Conservation (phyloP, 1,140 invertebrate species). For the Watersipora subatra region DNA sequence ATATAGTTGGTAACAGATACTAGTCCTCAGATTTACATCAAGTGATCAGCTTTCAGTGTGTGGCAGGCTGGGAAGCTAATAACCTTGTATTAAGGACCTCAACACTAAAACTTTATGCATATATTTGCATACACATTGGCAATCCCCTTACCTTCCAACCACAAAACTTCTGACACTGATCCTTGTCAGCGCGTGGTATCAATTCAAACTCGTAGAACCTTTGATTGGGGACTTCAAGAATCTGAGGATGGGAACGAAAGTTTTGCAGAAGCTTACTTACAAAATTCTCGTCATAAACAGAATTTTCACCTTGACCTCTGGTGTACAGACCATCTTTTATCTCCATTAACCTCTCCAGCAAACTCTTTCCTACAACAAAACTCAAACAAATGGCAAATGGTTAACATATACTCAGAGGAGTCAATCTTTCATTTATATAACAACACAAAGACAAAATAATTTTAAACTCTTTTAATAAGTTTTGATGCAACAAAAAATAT, state of each 20-base stretch:
- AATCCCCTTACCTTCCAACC: slow-evolving; percentile 13
- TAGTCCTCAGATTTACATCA: background rate
- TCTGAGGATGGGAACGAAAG: slow-evolving; percentile 13
- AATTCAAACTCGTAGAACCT: slow-evolving; percentile 16
- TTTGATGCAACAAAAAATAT: background rate
- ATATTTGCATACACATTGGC: background rate
- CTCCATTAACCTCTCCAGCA: background rate
- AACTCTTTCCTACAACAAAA: background rate
- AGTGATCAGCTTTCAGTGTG: background rate
- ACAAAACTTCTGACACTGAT: slow-evolving; percentile 18
- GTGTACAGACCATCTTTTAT: slow-evolving; percentile 3
- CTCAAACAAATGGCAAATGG: background rate
- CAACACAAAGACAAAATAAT: background rate
- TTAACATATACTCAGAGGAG: background rate
- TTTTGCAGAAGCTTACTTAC: slow-evolving; percentile 14
- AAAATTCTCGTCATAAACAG: slow-evolving; percentile 10
- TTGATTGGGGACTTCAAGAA: slow-evolving; percentile 14
- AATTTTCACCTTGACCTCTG: background rate
- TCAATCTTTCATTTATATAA: background rate
- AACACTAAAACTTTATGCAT: background rate
- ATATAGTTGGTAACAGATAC: background rate
- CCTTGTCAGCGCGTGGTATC: slow-evolving; percentile 36
- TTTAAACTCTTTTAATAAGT: background rate
- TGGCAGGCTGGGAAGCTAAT: background rate
- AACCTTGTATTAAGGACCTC: background rate